These are phyloP conservation scores for Ptychochromis oligacanthus DNA, from an alignment of 2,113 vertebrate species.

Conservation along the genomic window DNA sequence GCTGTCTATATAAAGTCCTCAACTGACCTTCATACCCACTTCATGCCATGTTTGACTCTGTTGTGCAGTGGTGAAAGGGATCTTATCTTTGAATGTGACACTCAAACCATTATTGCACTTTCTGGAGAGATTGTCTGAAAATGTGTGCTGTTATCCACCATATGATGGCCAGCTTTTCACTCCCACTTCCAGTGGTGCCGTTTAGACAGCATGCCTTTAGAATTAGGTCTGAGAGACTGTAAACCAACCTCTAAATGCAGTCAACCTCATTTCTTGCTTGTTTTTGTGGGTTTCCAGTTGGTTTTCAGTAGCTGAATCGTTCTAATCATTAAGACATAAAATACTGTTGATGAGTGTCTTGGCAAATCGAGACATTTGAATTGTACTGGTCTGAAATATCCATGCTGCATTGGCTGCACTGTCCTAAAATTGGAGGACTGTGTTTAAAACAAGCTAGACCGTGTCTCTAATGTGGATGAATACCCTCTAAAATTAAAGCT, in stretches of 20 bases:
- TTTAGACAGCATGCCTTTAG: neutral
- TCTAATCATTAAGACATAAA: neutral
- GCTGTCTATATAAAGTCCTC: too few relatives aligned
- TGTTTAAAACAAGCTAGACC: neutral
- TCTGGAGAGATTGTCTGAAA: neutral
- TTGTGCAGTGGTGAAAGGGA: neutral
- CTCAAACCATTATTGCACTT: neutral
- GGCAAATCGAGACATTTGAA: neutral
- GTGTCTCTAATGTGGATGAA: neutral
- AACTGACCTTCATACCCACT: neutral
- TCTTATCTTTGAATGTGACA: neutral
- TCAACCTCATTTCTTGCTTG: neutral
- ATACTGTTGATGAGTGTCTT: too few relatives aligned
- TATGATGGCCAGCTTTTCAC: neutral
- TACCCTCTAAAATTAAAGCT: neutral
- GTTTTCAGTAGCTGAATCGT: accelerated
- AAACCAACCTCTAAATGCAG: neutral
- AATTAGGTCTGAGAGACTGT: neutral
- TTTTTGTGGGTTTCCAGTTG: neutral
- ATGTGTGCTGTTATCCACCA: neutral
- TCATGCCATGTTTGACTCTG: neutral
- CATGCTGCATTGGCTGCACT: neutral
- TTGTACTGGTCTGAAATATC: neutral
- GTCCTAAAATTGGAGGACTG: neutral
- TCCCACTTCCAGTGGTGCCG: neutral